Base-by-base conservation (phyloP, 2,888 invertebrate species). In the Caenorhabditis becei region DNA sequence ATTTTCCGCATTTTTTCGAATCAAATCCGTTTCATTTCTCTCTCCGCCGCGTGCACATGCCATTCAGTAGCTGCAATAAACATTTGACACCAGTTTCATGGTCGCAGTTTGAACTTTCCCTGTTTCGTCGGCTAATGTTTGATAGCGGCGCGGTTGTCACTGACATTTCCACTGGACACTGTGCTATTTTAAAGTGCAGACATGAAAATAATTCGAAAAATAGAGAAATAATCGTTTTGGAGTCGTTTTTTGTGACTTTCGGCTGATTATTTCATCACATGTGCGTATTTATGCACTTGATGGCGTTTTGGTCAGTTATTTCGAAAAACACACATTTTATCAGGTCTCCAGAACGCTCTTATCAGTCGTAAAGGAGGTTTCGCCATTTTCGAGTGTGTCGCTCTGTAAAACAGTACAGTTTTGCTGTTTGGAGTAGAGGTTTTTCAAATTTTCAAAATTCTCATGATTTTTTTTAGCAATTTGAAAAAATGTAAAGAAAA, bases 1-100 rank as follows among this genome's bases (percentile, higher is more conserved):
- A 49, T 49, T 49, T 49, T 18, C 18, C 47, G 18, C 47, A 32
- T 32, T 10, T n/a, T n/a, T n/a, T n/a, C n/a, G n/a, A n/a, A n/a
- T n/a, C n/a, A n/a, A n/a, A n/a, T n/a, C n/a, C n/a, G n/a, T n/a
- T n/a, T n/a, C n/a, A n/a, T n/a, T n/a, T n/a, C n/a, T n/a, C n/a
- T n/a, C n/a, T n/a, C n/a, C 35, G 5, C 35, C 35, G 35, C 35
- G 5, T 41, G 41, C 41, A 41, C 41, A 41, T 41, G 41, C 32
- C 32, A n/a, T n/a, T n/a, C 32, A 32, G 47, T 65, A 63, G 32
- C 18, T 18, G 59, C 70, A 70, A 70, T 69, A 69, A 58, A 69
- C 69, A 69, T 69, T 69, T 69, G 69, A 69, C 69, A 59, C 59
- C 69, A 35, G 23, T 23, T n/a, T 41, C 41, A 41, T 41, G 41